phyloP scores from a whole-genome alignment of 2,888 invertebrate species.

The Thecocarcelia acutangulata region DNA sequence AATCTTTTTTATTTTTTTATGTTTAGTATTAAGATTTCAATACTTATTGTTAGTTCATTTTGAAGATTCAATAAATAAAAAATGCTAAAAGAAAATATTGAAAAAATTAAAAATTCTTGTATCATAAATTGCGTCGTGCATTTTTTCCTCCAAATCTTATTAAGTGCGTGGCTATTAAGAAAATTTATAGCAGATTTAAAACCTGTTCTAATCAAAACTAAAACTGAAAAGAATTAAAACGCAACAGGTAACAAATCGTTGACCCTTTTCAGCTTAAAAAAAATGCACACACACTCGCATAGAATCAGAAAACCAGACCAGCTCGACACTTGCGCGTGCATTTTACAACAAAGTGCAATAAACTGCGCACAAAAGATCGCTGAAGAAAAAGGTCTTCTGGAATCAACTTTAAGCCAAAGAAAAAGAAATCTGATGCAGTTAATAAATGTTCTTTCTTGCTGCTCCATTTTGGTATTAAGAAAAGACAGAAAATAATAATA shows the following conservation, averaged over 20 bases:
- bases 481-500: not conserved
- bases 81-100: too few species aligned
- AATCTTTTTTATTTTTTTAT: too few species aligned
- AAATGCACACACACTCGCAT: not conserved
- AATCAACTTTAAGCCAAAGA: slow-evolving; percentile 10
- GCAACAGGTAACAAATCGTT: slow-evolving; percentile 66
- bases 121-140: not conserved
- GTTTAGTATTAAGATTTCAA: too few species aligned
- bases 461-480: slow-evolving; percentile 57
- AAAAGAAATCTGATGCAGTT: slow-evolving; percentile 56
- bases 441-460: slow-evolving; percentile 49
- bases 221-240: slow-evolving; percentile 27
- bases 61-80: too few species aligned
- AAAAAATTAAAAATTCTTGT: too few species aligned
- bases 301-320: not conserved
- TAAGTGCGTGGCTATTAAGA: slow-evolving; percentile 5
- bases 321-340: slow-evolving; percentile 39
- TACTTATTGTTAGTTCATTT: too few species aligned
- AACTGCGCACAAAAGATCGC: slow-evolving; percentile 57
- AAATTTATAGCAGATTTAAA: slow-evolving; percentile 56
- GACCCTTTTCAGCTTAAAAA: slow-evolving; percentile 47
- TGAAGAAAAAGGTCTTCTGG: slow-evolving; percentile 16
- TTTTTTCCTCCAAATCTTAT: slow-evolving; percentile 2
- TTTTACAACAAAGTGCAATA: slow-evolving; percentile 63
- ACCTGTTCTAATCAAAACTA: slow-evolving; percentile 58